phyloP scores from a whole-genome alignment of 2,797 vertebrate genomes.

The Serranus cabrilla region DNA sequence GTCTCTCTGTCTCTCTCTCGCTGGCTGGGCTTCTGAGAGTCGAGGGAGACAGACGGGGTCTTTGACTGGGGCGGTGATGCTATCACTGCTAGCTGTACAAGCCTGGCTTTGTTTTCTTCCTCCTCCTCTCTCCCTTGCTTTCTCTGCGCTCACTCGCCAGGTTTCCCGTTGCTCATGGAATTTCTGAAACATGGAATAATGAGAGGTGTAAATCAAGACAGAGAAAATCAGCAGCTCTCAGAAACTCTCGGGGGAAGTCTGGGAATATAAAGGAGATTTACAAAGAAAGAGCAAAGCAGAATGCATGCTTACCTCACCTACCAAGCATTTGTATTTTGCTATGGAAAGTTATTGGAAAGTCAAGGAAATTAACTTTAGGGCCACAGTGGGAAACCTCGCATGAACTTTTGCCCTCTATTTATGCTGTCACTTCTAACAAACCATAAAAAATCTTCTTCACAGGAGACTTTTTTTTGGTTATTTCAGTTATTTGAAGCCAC shows the following conservation, averaged over 20 bases:
- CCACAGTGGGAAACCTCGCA: slow-evolving; percentile 18
- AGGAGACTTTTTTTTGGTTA: slow-evolving; percentile 22
- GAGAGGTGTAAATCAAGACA: slow-evolving; percentile 69
- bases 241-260: slow-evolving; percentile 25
- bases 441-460: slow-evolving; percentile 20
- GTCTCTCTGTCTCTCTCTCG: slow-evolving; percentile 26
- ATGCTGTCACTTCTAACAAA: slow-evolving; percentile 29
- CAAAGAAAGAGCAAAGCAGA: slow-evolving; percentile 12
- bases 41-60: slow-evolving; percentile 71
- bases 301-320: slow-evolving; percentile 31
- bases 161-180: slow-evolving; percentile 68
- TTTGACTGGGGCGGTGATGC: slow-evolving; percentile 77
- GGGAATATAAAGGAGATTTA: slow-evolving; percentile 34
- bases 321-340: slow-evolving; percentile 10
- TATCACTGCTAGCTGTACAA: slow-evolving; percentile 76
- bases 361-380: slow-evolving; percentile 22
- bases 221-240: slow-evolving; percentile 44
- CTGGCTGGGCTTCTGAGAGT: slow-evolving; percentile 76
- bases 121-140: slow-evolving; percentile 48
- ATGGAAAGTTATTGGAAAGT: slow-evolving; percentile 38
- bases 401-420: slow-evolving; percentile 34
- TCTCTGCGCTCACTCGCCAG: slow-evolving; percentile 51
- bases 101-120: slow-evolving; percentile 78
- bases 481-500: slow-evolving; percentile 24
- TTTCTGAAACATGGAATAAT: slow-evolving; percentile 65